Base-by-base conservation (phyloP, 2,113 vertebrate species). In the Nansenia antarctica region DNA sequence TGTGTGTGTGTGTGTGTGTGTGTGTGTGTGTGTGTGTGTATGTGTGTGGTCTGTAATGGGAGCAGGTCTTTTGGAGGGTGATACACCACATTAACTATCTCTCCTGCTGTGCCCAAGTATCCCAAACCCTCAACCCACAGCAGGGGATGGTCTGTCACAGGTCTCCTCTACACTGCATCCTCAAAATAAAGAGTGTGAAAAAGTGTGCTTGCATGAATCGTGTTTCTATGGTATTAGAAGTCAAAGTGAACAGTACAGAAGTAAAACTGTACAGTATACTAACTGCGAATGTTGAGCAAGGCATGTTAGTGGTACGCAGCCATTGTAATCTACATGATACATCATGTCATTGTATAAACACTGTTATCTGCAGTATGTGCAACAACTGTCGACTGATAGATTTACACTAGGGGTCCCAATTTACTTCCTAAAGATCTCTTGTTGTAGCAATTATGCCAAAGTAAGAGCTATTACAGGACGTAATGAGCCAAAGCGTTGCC, bases 31-130 rank as follows among this genome's bases (percentile, higher is more conserved):
- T 58, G 55, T 58, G 55, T 49, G n/a, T 49, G 47, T 29, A 15
- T 24, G 27, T 31, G 55, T n/a, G 57, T 86, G 78, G 71, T 76
- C 77, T 73, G 81, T 85, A 88, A 84, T 86, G 71, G 77, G 64
- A 85, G 80, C 73, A 67, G 79, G 69, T 82, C 71, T 82, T 82
- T 79, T 30, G 24, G 79, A 86, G 67, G 80, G 81, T 22, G 81
- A 85, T 86, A 88, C 87, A 82, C 61, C 82, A 76, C 86, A 84
- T 87, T 85, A 82, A 85, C 76, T 81, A 79, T 30, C 54, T 82
- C 66, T 81, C 79, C 79, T 53, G 78, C 85, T 84, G 80, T 64
- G 79, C 18, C 9, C 58, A 20, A 26, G 30, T 18, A 30, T 15
- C 12, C 14, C 14, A 42, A 26, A 20, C 27, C 35, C 30, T 47